Evolutionary conservation across 2,113 vertebrate genomes (phyloP), one percentile per base, ranked within the genome.

Genomic region (Osmerus mordax): DNA sequence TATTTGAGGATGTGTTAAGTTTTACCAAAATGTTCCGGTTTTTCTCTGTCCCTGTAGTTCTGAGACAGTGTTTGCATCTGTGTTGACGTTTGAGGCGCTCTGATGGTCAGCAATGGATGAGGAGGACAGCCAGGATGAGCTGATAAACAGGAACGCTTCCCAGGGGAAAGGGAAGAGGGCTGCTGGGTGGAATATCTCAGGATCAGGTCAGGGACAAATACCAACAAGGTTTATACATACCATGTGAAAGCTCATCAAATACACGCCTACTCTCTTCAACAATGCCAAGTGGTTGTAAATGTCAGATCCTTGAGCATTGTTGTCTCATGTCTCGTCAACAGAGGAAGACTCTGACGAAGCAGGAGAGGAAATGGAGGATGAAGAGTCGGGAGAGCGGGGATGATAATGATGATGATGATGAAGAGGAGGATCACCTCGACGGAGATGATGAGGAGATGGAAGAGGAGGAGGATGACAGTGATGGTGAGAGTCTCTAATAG

Each of bases 51-150:
- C 41, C 9, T 47, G 9, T 47, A 47, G 32, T 36, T 28, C 25
- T 36, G 32, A 36, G 41, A 47, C 41, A 7, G 41, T 47, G 41
- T 47, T 12, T 11, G 41, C 41, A 47, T 47, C 41, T 47, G 62
- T 62, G 60, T 13, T 32, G 61, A 28, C 16, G 53, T 69, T 13
- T 32, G 21, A 66, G 70, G 32, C 73, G 81, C 76, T 87, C 91
- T 84, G 0, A 96, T 97, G 95, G 82, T 88, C 84, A 86, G 80
- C 79, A 84, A 99, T 99, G 97, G 96, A 95, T 75, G 95, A 96
- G 11, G 92, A 94, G 16, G 94, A 98, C 87, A 98, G 91, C 84
- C 94, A 95, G 83, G 95, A 98, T 7, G 94, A 98, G 70, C 90
- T 93, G 70, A 92, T 95, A 78, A 94, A 93, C 83, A 91, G 60